Conservation (phyloP, 2,888 invertebrate species). For the Lagria hirta region DNA sequence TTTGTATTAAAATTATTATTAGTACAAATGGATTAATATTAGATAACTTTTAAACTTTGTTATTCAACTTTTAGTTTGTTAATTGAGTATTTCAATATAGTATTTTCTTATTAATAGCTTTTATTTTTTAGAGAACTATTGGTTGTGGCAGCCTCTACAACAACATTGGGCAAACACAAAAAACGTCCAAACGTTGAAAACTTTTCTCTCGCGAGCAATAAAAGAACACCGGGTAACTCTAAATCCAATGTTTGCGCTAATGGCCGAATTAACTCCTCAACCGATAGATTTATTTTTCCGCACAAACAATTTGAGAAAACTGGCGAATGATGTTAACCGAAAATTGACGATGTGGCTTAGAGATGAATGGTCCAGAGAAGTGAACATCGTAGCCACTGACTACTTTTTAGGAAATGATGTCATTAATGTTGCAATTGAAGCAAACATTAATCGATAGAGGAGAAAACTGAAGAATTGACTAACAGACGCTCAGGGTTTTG, state of each 20-base stretch:
- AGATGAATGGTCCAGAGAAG: slow-evolving; percentile 66
- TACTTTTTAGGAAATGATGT: slow-evolving; percentile 73
- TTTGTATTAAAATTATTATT: too few relatives aligned
- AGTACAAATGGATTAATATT: too few relatives aligned
- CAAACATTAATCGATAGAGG: slow-evolving; percentile 35
- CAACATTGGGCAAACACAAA: slow-evolving; percentile 71
- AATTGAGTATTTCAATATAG: too few relatives aligned
- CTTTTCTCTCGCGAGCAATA: slow-evolving; percentile 54
- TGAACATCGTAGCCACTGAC: slow-evolving; percentile 74
- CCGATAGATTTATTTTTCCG: slow-evolving; percentile 63
- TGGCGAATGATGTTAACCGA: slow-evolving; percentile 69
- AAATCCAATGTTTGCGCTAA: slow-evolving; percentile 63
- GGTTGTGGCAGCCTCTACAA: slow-evolving; percentile 61
- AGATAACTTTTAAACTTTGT: too few relatives aligned
- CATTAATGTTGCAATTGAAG: slow-evolving; percentile 65
- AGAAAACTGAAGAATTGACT: too few relatives aligned
- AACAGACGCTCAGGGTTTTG: too few relatives aligned
- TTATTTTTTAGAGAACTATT: slow-evolving; percentile 47
- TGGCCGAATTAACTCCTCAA: slow-evolving; percentile 74
- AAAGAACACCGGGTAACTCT: slow-evolving; percentile 52
- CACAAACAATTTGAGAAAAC: slow-evolving; percentile 63
- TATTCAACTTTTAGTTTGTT: too few relatives aligned
- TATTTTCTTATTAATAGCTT: too few relatives aligned
- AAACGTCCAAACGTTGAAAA: slow-evolving; percentile 56
- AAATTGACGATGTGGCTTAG: slow-evolving; percentile 69